Base-by-base conservation (phyloP, 2,113 vertebrate genomes). In the Serilophus lunatus region DNA sequence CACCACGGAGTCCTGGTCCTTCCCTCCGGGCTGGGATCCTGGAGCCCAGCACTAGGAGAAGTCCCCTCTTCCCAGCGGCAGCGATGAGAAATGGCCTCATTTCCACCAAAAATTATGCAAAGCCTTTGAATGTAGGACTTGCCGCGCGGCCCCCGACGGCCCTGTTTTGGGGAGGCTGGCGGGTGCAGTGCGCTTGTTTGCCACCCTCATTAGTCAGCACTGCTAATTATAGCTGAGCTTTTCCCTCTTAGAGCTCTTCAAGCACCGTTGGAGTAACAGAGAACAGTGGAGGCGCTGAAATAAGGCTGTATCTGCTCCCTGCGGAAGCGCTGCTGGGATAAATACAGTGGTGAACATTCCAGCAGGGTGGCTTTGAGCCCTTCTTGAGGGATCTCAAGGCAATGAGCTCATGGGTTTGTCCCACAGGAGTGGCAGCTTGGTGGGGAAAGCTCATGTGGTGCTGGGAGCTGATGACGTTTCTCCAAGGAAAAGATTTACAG, bases 161-260 rank as follows among this genome's bases (percentile, higher is more conserved):
- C 91, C 89, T 33, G 0, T 81, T 95, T 10, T 26, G 77, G 92
- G 93, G 84, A 84, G 90, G 90, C 61, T 90, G 88, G 36, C 12
- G 10, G 70, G 89, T 2, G 13, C 80, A 3, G 35, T 11, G 40
- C 1, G 0, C 35, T 78, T 2, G 33, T 91, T 95, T 87, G 74
- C 56, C 65, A 79, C 92, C 90, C 90, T 75, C 69, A 95, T 96
- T 96, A 94, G 87, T 96, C 95, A 96, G 95, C 96, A 85, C 47
- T 28, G 93, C 95, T 96, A 96, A 96, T 96, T 96, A 96, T 91
- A 94, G 84, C 92, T 2, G 1, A 10, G 38, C 74, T 56, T 71
- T 40, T 47, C 82, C 61, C 71, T 33, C 93, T 56, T 6, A 2
- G 7, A 93, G 78, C 93, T 91, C 90, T 65, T 94, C 78, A 4